These are phyloP conservation scores for Eubucco bourcierii DNA, from an alignment of 2,113 vertebrate genomes.

Conservation along the genomic window DNA sequence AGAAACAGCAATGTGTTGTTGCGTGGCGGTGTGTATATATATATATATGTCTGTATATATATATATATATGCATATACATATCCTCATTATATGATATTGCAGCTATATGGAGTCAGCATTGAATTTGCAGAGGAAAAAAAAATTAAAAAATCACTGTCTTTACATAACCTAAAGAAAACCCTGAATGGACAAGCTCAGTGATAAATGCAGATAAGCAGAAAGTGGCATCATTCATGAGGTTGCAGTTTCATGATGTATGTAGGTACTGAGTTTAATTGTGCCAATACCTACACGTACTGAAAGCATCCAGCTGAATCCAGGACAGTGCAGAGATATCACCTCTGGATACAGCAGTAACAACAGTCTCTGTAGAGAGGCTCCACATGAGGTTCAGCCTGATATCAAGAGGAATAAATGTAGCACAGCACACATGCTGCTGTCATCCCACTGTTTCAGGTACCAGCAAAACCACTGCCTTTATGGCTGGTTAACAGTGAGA, in stretches of 20 bases:
- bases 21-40: neutral
- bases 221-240: neutral
- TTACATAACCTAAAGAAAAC: neutral
- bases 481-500: neutral
- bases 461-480: neutral
- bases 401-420: fast-evolving
- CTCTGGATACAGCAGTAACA: neutral
- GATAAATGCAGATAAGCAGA: neutral
- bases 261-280: neutral
- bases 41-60: no score
- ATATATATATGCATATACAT: neutral
- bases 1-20: neutral
- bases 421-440: neutral
- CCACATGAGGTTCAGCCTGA: neutral
- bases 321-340: neutral
- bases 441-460: neutral
- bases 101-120: neutral
- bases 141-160: neutral
- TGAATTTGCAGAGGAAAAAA: neutral
- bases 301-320: neutral
- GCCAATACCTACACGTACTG: neutral
- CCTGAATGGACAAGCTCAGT: neutral
- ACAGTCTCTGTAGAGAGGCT: neutral
- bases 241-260: fast-evolving
- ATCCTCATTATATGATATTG: neutral